phyloP scores from a whole-genome alignment of 2,888 invertebrate species.

The Portevinia maculata region DNA sequence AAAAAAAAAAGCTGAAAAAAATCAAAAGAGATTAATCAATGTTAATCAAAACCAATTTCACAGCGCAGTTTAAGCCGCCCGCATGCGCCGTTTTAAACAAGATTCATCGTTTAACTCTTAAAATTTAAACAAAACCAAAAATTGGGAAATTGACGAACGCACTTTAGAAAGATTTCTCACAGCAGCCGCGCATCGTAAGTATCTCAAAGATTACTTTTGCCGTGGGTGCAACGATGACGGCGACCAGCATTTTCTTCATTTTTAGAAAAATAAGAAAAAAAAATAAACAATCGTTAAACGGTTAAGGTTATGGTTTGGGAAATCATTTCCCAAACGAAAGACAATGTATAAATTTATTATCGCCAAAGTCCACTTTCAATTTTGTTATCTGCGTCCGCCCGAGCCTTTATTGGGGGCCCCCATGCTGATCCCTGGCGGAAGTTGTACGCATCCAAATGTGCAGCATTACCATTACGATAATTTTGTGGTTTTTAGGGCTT shows the following conservation, averaged over 20 bases:
- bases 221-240: constrained; percentile 44
- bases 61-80: constrained; percentile 46
- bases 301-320: constrained; percentile 21
- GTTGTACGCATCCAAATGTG: constrained; percentile 48
- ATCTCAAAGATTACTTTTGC: constrained; percentile 30
- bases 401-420: constrained; percentile 12
- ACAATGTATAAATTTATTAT: constrained; percentile 48
- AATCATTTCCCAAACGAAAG: constrained; percentile 6
- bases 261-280: constrained; percentile 31
- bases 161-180: constrained; percentile 1
- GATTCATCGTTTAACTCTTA: constrained; percentile 35
- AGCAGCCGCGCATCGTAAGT: constrained; percentile 3
- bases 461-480: constrained; percentile 44
- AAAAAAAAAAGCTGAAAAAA: constrained; percentile 24
- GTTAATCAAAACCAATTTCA: constrained; percentile 62
- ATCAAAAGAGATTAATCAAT: constrained; percentile 43
- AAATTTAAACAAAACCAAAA: constrained; percentile 34
- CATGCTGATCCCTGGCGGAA: constrained; percentile 44
- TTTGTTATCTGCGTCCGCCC: constrained; percentile 32
- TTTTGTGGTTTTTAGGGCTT: neutral
- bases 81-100: constrained; percentile 42
- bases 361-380: constrained; percentile 49
- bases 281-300: constrained; percentile 50
- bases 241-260: constrained; percentile 54
- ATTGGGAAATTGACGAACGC: constrained; percentile 21